Percentiles rank a stretch among this genome's conserved stretches.
phyloP scores from a whole-genome alignment of 2,797 vertebrate genomes.

The Enteromius fasciolatus region DNA sequence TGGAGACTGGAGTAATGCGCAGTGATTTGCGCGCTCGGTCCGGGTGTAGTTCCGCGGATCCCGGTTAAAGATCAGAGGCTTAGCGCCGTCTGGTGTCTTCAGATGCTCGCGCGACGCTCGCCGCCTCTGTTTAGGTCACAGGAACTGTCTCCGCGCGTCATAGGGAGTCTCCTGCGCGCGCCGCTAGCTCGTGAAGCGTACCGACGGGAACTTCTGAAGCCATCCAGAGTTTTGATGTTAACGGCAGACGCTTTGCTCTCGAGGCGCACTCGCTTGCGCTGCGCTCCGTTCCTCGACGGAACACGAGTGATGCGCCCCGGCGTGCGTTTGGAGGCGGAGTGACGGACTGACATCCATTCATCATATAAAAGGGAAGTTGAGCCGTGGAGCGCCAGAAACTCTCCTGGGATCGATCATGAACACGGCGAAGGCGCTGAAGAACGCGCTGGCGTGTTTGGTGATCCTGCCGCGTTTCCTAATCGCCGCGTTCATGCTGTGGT shows the following conservation, averaged over 20 bases:
- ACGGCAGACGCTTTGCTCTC: not conserved
- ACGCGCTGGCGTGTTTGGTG: constrained; percentile 85
- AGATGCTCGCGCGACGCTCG: not conserved
- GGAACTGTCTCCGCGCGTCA: not conserved
- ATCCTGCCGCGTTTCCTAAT: constrained; percentile 92
- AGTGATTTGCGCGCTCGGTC: not conserved
- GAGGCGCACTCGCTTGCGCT: not conserved
- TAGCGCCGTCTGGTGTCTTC: not conserved
- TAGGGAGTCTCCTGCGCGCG: not conserved
- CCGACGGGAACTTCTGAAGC: not conserved
- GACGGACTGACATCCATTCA: constrained; percentile 21
- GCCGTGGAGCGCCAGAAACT: not conserved
- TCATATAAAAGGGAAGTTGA: constrained; percentile 32
- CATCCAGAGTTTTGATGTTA: not conserved
- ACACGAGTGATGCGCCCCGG: not conserved
- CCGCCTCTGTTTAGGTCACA: not conserved
- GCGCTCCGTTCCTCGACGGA: not conserved
- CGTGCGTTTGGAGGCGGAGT: constrained; percentile 23
- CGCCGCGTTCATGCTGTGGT: constrained; percentile 92
- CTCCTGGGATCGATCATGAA: constrained; percentile 72
- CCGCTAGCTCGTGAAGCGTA: not conserved
- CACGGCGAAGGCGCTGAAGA: constrained; percentile 85
- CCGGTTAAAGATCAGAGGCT: not conserved
- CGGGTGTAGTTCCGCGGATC: not conserved
- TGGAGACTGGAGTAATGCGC: not conserved